Conservation (phyloP, 2,888 invertebrate species). For the Drosophila meridionalis region DNA sequence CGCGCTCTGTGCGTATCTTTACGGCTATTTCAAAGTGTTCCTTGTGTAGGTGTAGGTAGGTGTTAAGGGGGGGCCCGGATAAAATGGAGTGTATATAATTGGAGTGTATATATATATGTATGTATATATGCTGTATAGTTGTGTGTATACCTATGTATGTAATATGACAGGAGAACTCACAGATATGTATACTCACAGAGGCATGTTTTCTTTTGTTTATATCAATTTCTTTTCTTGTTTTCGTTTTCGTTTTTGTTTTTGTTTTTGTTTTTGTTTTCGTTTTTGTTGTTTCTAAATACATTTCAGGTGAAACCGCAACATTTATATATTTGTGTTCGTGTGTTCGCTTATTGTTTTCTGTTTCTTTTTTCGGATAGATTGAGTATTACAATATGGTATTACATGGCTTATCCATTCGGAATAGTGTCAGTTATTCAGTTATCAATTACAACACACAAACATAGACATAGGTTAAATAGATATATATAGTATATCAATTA, state of each 20-base stretch:
- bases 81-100: neutral
- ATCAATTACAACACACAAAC: slow-evolving; percentile 10
- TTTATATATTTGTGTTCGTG: slow-evolving; percentile 4
- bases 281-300: slow-evolving; percentile 27
- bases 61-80: neutral
- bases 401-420: neutral
- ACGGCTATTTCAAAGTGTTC: neutral
- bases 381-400: slow-evolving; percentile 8
- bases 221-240: neutral
- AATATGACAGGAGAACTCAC: slow-evolving; percentile 26
- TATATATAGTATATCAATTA: slow-evolving; percentile 4
- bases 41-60: neutral
- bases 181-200: slow-evolving; percentile 53
- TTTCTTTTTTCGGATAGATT: neutral
- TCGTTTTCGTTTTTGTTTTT: slow-evolving; percentile 1
- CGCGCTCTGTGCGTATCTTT: neutral
- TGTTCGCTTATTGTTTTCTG: neutral
- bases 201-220: slow-evolving; percentile 20
- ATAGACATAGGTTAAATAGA: slow-evolving; percentile 3
- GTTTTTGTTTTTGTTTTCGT: slow-evolving; percentile 7
- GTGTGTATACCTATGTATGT: slow-evolving; percentile 1
- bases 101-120: neutral
- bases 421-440: neutral
- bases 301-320: slow-evolving; percentile 52
- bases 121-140: neutral